Base-by-base conservation (phyloP, 2,888 invertebrate genomes). In the Acholoe squamosa region DNA sequence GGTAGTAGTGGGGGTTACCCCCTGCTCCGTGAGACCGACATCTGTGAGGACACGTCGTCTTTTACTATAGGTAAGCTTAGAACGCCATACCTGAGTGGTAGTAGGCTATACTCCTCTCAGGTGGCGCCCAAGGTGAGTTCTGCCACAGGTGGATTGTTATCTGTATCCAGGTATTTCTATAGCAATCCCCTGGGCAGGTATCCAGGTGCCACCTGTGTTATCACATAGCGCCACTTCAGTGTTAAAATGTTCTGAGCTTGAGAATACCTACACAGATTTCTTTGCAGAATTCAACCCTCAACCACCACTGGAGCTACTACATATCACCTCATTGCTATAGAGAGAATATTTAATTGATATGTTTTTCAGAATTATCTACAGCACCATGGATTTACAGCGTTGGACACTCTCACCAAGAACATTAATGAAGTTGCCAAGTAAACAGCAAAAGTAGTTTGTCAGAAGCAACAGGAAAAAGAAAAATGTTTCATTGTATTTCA, bases 41-140 rank as follows among this genome's bases (percentile, higher is more conserved):
- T 84, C 51, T 51, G 43, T 51, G n/a, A 22, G 16, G 84, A 84
- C 34, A 61, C n/a, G 5, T n/a, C 51, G 33, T 34, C 61, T 61
- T 43, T 43, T 43, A 43, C 43, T 22, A n/a, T 34, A 84, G 84
- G 84, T 84, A 84, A 84, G 84, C 43, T 61, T 71, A 71, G 71
- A 71, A 71, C 71, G 25, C 71, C 31, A 25, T 71, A 71, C 71
- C 14, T 61, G 61, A 25, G 71, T 71, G 71, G n/a, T n/a, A 7
- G 10, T 43, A 43, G 5, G 3, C 43, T 43, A 43, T 43, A 43
- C 5, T 43, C 3, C 43, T 10, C 5, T 10, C 43, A 43, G 43
- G 43, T 43, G 43, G 43, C 43, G 10, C 43, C 61, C 61, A 19
- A 71, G 71, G 71, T 71, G 71, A 14, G 71, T 61, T 61, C 71